Conservation (phyloP, 2,888 invertebrate species). For the Bellardia bayeri region DNA sequence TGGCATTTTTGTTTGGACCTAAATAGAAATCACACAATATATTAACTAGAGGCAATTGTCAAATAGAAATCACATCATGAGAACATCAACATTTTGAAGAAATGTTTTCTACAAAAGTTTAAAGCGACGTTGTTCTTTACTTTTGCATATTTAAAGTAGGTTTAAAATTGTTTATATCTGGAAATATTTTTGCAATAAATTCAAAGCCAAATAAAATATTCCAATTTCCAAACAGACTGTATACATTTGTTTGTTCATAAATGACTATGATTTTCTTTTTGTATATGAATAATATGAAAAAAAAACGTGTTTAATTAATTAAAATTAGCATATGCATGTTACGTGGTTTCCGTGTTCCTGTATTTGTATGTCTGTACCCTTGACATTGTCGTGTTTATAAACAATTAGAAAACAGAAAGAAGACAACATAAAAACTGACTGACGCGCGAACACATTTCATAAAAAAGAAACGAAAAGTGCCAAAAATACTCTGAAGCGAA, state of each 20-base stretch:
- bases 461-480: slow-evolving; percentile 20
- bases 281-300: background rate
- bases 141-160: too few species aligned
- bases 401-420: slow-evolving; percentile 10
- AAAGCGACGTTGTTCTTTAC: too few species aligned
- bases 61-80: too few species aligned
- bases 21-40: too few species aligned
- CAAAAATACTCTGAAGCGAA: background rate
- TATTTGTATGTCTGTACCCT: slow-evolving; percentile 37
- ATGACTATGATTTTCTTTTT: background rate
- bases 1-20: too few species aligned
- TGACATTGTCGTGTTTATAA: slow-evolving; percentile 57
- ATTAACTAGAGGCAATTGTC: too few species aligned
- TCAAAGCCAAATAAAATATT: too few species aligned
- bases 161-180: too few species aligned
- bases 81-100: too few species aligned
- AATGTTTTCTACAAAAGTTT: too few species aligned
- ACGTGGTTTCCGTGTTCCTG: background rate
- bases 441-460: slow-evolving; percentile 19
- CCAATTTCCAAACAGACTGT: background rate
- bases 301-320: slow-evolving; percentile 30
- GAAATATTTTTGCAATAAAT: too few species aligned
- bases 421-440: slow-evolving; percentile 11
- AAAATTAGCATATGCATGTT: slow-evolving; percentile 1
- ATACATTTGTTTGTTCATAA: background rate